These are phyloP conservation scores for Limnothrissa miodon DNA, from an alignment of 2,113 vertebrate species.

Conservation along the genomic window DNA sequence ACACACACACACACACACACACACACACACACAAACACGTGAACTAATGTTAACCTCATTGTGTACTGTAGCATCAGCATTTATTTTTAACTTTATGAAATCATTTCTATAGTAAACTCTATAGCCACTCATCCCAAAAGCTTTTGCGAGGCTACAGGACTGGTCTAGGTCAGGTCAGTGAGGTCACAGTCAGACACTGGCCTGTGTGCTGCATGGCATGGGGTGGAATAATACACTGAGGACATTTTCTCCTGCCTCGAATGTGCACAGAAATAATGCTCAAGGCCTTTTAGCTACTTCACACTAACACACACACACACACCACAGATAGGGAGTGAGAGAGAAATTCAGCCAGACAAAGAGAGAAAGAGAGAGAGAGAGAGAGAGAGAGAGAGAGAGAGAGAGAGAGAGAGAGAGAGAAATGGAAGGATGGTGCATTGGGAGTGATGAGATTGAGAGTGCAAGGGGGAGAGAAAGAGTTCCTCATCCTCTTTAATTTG, in stretches of 20 bases:
- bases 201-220: background rate
- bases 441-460: background rate
- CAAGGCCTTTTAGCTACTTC: background rate
- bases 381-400: background rate
- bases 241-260: background rate
- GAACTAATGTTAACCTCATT: background rate
- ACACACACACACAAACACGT: no score
- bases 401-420: background rate
- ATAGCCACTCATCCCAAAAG: background rate
- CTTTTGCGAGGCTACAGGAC: background rate
- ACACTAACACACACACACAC: background rate
- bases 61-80: background rate
- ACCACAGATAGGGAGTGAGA: background rate
- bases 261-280: background rate
- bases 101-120: background rate
- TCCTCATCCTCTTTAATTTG: constrained; percentile 12
- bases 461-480: background rate
- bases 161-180: background rate
- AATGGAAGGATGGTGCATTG: background rate
- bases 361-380: background rate
- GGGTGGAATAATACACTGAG: background rate
- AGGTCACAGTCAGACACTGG: background rate
- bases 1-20: no score
- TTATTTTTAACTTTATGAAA: background rate
- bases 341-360: no score